Conservation (phyloP, 2,797 vertebrate genomes). For the Arctocebus calabarensis region DNA sequence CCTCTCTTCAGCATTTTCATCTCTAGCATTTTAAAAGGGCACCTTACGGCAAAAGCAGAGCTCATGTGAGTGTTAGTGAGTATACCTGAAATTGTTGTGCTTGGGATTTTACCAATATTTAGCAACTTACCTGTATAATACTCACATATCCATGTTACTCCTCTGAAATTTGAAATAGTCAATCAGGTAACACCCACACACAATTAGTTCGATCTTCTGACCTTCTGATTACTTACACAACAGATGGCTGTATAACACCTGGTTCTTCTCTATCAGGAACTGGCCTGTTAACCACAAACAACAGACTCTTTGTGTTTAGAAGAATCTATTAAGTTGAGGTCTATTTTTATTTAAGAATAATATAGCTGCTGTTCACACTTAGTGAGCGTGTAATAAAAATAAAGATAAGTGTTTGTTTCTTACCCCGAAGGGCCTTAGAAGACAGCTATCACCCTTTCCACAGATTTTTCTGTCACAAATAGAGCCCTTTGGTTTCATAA, state of each 20-base stretch:
- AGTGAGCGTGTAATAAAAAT: not conserved
- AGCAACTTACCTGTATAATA: not conserved
- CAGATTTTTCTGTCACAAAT: not conserved
- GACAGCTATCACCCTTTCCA: not conserved
- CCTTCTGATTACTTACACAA: not conserved
- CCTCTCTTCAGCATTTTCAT: not conserved
- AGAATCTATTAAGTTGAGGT: not conserved
- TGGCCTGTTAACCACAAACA: not conserved
- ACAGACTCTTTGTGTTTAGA: not conserved
- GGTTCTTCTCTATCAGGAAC: not conserved
- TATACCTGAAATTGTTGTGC: not conserved
- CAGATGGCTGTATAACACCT: not conserved
- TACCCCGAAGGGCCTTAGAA: not conserved
- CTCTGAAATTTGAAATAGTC: not conserved
- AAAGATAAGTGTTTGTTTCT: constrained; percentile 30
- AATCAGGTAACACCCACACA: not conserved
- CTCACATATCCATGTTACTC: not conserved
- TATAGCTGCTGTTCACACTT: not conserved
- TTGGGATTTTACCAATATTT: not conserved
- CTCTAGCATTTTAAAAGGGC: constrained; percentile 20
- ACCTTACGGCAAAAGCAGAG: not conserved
- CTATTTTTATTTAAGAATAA: constrained; percentile 53
- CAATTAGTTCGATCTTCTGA: not conserved
- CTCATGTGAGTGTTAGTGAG: not conserved
- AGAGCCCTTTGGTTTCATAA: not conserved